phyloP scores from a whole-genome alignment of 2,113 vertebrate genomes.

The Osmerus eperlanus region DNA sequence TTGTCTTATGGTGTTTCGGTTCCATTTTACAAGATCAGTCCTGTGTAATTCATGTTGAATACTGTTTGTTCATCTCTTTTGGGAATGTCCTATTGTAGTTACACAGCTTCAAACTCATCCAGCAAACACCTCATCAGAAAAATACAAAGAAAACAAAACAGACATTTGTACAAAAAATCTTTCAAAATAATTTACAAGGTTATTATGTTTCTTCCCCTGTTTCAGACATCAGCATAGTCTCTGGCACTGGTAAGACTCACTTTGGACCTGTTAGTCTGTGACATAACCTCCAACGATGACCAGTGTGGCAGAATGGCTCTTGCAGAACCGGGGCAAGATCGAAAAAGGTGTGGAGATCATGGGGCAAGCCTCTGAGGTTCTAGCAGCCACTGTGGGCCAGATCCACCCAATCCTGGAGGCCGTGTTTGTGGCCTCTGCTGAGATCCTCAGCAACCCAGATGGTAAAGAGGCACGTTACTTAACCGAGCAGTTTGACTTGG shows the following conservation, averaged over 20 bases:
- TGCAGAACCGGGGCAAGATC: constrained; percentile 73
- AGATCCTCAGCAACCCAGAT: constrained; percentile 72
- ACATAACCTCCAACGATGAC: constrained; percentile 58
- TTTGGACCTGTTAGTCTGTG: constrained; percentile 36
- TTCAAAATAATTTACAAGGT: constrained; percentile 40
- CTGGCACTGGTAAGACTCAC: constrained; percentile 36
- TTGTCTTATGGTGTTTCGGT: constrained; percentile 40
- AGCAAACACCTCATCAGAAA: background rate
- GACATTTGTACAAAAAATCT: background rate
- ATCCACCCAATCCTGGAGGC: constrained; percentile 75
- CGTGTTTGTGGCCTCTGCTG: constrained; percentile 68
- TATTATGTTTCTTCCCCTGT: constrained; percentile 60
- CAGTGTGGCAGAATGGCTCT: constrained; percentile 72
- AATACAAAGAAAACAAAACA: constrained; percentile 14
- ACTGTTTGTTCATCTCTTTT: background rate
- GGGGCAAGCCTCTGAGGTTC: constrained; percentile 71
- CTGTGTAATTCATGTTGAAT: constrained; percentile 11
- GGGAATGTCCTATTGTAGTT: background rate
- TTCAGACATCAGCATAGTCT: constrained; percentile 61
- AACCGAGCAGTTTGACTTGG: constrained; percentile 64
- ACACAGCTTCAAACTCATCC: background rate
- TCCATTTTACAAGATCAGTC: constrained; percentile 46
- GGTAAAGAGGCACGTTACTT: constrained; percentile 71
- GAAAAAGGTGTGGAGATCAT: constrained; percentile 78
- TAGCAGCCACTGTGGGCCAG: constrained; percentile 74